Evolutionary conservation across 2,888 invertebrate genomes (phyloP), one percentile per base, ranked within the genome.

Genomic region (Beris chalybata): DNA sequence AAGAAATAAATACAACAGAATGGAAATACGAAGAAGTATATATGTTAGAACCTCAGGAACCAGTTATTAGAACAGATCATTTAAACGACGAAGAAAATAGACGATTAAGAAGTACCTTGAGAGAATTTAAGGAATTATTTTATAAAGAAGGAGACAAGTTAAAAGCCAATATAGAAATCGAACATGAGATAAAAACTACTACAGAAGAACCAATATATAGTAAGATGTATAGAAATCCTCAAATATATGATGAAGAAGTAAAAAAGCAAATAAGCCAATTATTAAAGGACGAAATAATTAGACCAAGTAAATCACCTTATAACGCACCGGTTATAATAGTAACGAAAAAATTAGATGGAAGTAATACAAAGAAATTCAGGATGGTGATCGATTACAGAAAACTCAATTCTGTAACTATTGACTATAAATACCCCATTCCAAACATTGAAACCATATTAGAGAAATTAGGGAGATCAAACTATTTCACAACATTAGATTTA

Each of bases 161-260:
- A 13, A n/a, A 22, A 15, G 47, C 58, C n/a, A 45, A 45, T 12
- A 30, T 30, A 7, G 12, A 32, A 58, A 15, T 58, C 11, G 30
- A 47, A 58, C 58, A 58, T 47, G 47, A 45, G 30, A 58, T 58
- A 30, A 44, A 22, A 29, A 47, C 58, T 47, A 58, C 22, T 12
- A 58, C 58, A 12, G 58, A 58, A 13, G 47, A 58, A 15, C 59
- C 59, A 7, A 59, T 59, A 31, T 59, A 48, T 50, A 48, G 48
- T 9, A 48, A 59, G 15, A 59, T 59, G 32, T 59, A 48, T 31
- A 12, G 32, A 12, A 48, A 59, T 48, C 48, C 48, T 31, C 31
- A 48, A 29, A 59, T 48, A n/a, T 50, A 59, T n/a, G 59, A 59
- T 31, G 15, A 59, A 31, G 59, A 59, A 13, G 50, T 59, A 11